Evolutionary conservation across 2,797 vertebrate species (phyloP), one percentile per base, ranked within the genome.

Genomic region (Xerus rutilus): DNA sequence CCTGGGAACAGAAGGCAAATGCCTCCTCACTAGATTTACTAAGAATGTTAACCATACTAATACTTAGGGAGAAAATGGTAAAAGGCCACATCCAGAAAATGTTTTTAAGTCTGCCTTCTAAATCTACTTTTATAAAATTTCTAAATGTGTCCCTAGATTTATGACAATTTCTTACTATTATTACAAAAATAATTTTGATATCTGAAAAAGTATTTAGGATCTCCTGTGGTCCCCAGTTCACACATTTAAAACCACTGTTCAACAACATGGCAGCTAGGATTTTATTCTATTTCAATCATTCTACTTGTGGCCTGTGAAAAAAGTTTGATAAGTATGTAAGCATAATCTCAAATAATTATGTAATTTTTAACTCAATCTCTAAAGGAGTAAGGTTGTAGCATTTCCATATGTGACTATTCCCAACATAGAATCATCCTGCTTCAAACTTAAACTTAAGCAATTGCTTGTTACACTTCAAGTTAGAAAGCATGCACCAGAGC

Each of bases 401-500:
- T 43, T 74, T 83, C 5, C 28, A 86, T 69, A 54, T 78, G 32
- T 94, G 20, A 86, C 52, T 47, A 49, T 18, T 77, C 70, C 70
- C 1, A 67, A 32, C 12, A 92, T 11, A 62, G 65, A 86, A 5
- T 89, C 9, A 57, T 57, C 57, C 18, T 30, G 0, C 45, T 69
- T 84, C 64, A 35, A 3, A 67, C 0, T 47, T 90, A 64, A 21
- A 23, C 35, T 23, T 47, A 28, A 54, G 47, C 12, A 2, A 64
- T 23, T 73, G 17, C 14, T 92, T 89, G 43, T 32, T 92, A 43
- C 20, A 73, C 13, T 28, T 32, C 59, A 43, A 52, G 11, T 64
- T 94, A 86, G 52, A 95, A 82, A 95, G 54, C 2, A 43, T 20
- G 2, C 21, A 76, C 39, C 39, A 82, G 21, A 93, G 91, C 70